Evolutionary conservation across 30 jellyfish, hydroid and myxozoan species (phyloP).

Genomic region (Turritopsis dohrnii): DNA sequence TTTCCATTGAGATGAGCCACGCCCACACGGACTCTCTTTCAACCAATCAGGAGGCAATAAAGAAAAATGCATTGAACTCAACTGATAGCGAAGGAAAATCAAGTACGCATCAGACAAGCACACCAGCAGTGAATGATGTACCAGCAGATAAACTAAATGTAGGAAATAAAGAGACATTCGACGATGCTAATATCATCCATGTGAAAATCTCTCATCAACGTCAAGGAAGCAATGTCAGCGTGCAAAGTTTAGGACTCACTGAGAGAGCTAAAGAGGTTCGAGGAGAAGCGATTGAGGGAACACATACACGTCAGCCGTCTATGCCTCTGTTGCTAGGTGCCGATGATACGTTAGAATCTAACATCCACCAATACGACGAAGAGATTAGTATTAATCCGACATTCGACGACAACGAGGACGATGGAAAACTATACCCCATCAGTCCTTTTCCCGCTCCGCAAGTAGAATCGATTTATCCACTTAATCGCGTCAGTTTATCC

Average conservation of each 20-base stretch:
- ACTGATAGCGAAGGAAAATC: not conserved
- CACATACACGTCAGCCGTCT: slow-evolving; percentile 32
- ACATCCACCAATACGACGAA: slow-evolving; percentile 39
- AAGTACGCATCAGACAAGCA: not conserved
- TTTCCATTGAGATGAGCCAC: not conserved
- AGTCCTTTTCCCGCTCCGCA: slow-evolving; percentile 97
- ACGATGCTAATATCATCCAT: slow-evolving; percentile 20
- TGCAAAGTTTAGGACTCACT: slow-evolving; percentile 36
- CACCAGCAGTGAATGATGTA: not conserved
- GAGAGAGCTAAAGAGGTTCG: slow-evolving; percentile 79
- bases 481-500: slow-evolving; percentile 80
- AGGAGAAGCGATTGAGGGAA: slow-evolving; percentile 92
- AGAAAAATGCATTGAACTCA: not conserved
- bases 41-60: not conserved
- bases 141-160: not conserved
- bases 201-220: slow-evolving; percentile 40
- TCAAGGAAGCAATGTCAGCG: slow-evolving; percentile 42
- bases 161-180: not conserved
- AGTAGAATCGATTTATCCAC: slow-evolving; percentile 83
- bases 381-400: slow-evolving; percentile 11
- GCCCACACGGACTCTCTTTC: too few species aligned
- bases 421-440: slow-evolving; percentile 51
- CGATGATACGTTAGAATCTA: slow-evolving; percentile 39
- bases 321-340: slow-evolving; percentile 22
- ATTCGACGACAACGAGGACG: slow-evolving; percentile 45